Conservation (phyloP, 2,888 invertebrate genomes). For the Autographa pulchrina region DNA sequence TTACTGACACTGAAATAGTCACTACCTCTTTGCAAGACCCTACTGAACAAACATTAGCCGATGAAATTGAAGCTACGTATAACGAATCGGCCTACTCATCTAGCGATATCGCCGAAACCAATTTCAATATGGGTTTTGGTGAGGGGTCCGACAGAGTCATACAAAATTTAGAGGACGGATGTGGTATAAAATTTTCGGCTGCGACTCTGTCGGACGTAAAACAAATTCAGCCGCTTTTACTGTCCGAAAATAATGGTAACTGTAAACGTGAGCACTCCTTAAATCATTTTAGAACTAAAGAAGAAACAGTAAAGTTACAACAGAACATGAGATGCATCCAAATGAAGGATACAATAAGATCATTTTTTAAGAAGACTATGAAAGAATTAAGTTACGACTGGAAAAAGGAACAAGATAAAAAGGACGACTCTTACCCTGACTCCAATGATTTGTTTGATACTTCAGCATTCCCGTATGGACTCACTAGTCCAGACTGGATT, state of each 20-base stretch:
- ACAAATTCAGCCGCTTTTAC: constrained; percentile 86
- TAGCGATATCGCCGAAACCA: constrained; percentile 73
- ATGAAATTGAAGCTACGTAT: constrained; percentile 75
- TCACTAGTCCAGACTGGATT: constrained; percentile 87
- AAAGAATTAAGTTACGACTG: constrained; percentile 70
- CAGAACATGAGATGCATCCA: constrained; percentile 71
- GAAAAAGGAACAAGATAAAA: constrained; percentile 63
- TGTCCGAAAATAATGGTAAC: constrained; percentile 71
- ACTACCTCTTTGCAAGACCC: constrained; percentile 64
- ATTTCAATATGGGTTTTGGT: constrained; percentile 89
- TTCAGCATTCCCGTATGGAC: constrained; percentile 58
- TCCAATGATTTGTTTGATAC: constrained; percentile 26
- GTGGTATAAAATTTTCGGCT: constrained; percentile 85
- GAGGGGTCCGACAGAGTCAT: constrained; percentile 89
- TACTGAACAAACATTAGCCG: constrained; percentile 71
- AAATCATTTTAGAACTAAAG: constrained; percentile 49
- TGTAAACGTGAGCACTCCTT: constrained; percentile 48
- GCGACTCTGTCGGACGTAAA: constrained; percentile 90
- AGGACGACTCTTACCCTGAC: constrained; percentile 28
- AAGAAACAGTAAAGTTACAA: constrained; percentile 67
- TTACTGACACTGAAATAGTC: constrained; percentile 61
- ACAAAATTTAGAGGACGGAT: constrained; percentile 82
- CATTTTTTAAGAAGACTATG: constrained; percentile 77
- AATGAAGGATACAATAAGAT: constrained; percentile 76
- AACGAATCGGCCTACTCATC: constrained; percentile 62